A percentile compares a stretch with the other conserved stretches of the same genome.
These are phyloP conservation scores for Sycophila sp. DNA, from an alignment of 1,140 invertebrate genomes.

Conservation along the genomic window DNA sequence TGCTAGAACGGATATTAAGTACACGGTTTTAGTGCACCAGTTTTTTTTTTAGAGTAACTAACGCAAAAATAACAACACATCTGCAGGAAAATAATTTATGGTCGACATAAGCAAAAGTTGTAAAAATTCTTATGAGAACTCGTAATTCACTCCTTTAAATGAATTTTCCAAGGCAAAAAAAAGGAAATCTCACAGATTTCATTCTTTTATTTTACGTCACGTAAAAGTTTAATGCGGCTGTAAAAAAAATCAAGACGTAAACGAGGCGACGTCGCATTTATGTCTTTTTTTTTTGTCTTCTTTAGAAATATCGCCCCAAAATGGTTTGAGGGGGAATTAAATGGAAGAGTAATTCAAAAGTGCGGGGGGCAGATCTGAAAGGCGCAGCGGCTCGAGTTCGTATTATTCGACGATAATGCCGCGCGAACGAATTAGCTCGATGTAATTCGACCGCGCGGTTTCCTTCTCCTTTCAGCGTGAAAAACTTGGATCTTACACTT, in stretches of 20 bases:
- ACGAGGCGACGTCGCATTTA: neutral
- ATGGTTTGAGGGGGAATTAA: conserved; percentile 1
- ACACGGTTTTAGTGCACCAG: no score
- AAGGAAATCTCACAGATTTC: neutral
- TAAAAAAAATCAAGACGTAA: conserved; percentile 24
- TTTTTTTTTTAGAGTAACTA: no score
- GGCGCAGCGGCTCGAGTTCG: neutral
- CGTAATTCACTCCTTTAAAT: neutral
- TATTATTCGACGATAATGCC: conserved; percentile 35
- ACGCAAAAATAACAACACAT: no score
- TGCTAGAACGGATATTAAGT: no score
- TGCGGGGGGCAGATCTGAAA: conserved; percentile 21
- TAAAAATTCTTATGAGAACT: no score
- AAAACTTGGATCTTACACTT: neutral
- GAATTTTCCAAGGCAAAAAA: conserved; percentile 3
- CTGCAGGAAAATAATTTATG: no score
- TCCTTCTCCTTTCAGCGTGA: conserved; percentile 1
- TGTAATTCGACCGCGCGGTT: conserved; percentile 24
- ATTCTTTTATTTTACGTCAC: neutral
- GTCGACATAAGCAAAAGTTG: no score
- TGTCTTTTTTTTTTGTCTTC: conserved; percentile 19
- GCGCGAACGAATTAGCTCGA: conserved; percentile 35
- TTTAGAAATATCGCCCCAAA: conserved; percentile 27
- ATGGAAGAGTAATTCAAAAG: conserved; percentile 23
- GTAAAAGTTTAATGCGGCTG: neutral